Conservation (phyloP, 2,888 invertebrate genomes). For the Mimumesa dahlbomi region DNA sequence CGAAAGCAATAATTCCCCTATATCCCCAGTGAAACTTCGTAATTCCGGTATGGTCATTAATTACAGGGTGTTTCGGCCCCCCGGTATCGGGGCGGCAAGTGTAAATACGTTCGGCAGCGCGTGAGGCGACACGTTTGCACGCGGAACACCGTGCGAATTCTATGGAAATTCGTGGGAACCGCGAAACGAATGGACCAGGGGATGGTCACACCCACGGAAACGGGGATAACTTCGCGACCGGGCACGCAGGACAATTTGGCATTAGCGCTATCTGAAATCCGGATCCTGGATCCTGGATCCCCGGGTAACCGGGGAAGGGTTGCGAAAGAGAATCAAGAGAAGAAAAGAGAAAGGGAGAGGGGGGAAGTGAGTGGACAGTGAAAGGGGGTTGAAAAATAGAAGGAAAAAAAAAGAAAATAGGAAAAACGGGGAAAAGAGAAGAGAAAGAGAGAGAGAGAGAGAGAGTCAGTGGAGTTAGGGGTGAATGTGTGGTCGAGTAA, state of each 20-base stretch:
- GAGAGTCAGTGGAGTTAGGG: constrained; percentile 50
- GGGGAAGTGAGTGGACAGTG: background rate
- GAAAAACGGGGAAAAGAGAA: background rate
- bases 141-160: constrained; percentile 36
- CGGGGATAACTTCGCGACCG: constrained; percentile 28
- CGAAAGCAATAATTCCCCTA: constrained; percentile 61
- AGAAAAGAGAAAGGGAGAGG: background rate
- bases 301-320: constrained; percentile 2
- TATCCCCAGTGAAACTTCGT: constrained; percentile 59
- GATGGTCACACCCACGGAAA: background rate
- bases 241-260: constrained; percentile 19
- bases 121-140: constrained; percentile 29
- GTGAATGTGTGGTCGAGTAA: constrained; percentile 63
- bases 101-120: constrained; percentile 56
- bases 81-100: constrained; percentile 54
- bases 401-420: background rate
- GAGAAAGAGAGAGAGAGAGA: constrained; percentile 14
- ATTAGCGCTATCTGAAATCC: background rate
- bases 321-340: background rate
- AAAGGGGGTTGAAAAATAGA: background rate
- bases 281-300: constrained; percentile 10
- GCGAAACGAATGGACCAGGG: constrained; percentile 34
- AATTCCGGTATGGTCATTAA: constrained; percentile 64
- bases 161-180: constrained; percentile 53
- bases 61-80: constrained; percentile 58